Percentiles rank a stretch among this genome's conserved stretches.
Conservation (phyloP, 2,113 vertebrate species). For the Phycodurus eques region DNA sequence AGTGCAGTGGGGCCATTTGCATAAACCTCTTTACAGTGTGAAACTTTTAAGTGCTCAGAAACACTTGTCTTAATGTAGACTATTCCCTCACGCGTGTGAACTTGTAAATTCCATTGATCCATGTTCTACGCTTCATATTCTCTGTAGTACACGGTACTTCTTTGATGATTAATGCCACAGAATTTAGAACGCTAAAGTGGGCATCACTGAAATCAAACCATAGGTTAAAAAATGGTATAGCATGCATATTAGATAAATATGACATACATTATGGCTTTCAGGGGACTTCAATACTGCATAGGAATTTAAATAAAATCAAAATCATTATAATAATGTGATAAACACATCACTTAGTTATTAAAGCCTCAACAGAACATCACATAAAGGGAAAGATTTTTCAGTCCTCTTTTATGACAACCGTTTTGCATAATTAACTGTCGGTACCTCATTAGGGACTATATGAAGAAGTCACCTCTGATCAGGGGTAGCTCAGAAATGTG, state of each 20-base stretch:
- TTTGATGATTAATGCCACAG: conserved; percentile 15
- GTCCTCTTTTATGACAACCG: conserved; percentile 37
- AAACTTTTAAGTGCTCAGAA: conserved; percentile 42
- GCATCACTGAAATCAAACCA: conserved; percentile 8
- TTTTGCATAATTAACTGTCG: conserved; percentile 68
- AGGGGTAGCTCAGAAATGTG: conserved; percentile 70
- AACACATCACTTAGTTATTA: conserved; percentile 3
- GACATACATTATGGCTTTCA: not conserved
- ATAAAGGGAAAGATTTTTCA: conserved; percentile 24
- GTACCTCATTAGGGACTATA: conserved; percentile 55
- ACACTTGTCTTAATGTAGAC: conserved; percentile 44
- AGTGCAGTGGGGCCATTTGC: not conserved
- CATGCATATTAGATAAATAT: not conserved
- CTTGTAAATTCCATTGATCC: conserved; percentile 8
- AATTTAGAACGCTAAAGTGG: conserved; percentile 6
- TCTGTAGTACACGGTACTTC: not conserved
- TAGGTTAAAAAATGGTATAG: conserved; percentile 9
- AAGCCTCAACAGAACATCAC: conserved; percentile 11
- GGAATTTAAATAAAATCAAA: not conserved
- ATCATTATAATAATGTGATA: conserved; percentile 10
- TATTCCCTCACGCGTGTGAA: conserved; percentile 34
- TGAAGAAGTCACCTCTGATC: conserved; percentile 51
- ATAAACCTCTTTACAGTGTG: conserved; percentile 33
- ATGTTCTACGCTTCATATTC: conserved; percentile 21
- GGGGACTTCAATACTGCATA: not conserved